Percentiles rank a stretch among this genome's conserved stretches.
These are phyloP conservation scores for Acromyrmex heyeri DNA, from an alignment of 1,140 invertebrate genomes.

Conservation along the genomic window DNA sequence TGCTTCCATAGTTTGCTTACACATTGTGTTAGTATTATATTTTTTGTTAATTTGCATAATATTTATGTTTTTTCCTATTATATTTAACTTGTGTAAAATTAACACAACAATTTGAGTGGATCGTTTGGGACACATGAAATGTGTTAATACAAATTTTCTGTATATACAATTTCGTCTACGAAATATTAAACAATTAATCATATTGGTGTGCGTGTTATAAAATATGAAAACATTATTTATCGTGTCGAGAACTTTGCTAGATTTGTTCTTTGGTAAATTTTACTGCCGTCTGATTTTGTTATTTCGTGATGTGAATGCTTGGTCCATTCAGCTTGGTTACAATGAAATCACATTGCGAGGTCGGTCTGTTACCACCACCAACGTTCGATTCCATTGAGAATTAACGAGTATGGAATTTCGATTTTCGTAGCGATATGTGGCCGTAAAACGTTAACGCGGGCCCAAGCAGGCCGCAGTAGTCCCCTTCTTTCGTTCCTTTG, in stretches of 20 bases:
- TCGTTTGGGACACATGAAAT: too few relatives aligned
- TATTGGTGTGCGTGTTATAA: background rate
- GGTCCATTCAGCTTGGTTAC: conserved; percentile 49
- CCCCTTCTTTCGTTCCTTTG: conserved; percentile 21
- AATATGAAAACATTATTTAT: background rate
- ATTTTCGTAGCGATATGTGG: conserved; percentile 78
- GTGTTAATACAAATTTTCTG: too few relatives aligned
- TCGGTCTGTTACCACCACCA: conserved; percentile 22
- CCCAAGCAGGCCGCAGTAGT: conserved; percentile 77
- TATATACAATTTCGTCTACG: background rate
- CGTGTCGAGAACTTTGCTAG: background rate
- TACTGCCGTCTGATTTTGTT: background rate
- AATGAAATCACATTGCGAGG: conserved; percentile 68
- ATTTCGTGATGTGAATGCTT: conserved; percentile 30
- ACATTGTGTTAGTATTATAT: too few relatives aligned
- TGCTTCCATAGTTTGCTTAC: too few relatives aligned
- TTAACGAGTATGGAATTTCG: conserved; percentile 84
- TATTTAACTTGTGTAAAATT: too few relatives aligned
- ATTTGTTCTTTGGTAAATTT: conserved; percentile 32
- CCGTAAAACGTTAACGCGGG: conserved; percentile 83
- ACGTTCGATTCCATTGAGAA: conserved; percentile 83
- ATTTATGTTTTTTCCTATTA: too few relatives aligned
- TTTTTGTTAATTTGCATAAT: too few relatives aligned
- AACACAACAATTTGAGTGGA: too few relatives aligned
- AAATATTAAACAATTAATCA: background rate